These are phyloP conservation scores for Rhadinocentrus ornatus DNA, from an alignment of 2,797 vertebrate genomes.

Conservation along the genomic window DNA sequence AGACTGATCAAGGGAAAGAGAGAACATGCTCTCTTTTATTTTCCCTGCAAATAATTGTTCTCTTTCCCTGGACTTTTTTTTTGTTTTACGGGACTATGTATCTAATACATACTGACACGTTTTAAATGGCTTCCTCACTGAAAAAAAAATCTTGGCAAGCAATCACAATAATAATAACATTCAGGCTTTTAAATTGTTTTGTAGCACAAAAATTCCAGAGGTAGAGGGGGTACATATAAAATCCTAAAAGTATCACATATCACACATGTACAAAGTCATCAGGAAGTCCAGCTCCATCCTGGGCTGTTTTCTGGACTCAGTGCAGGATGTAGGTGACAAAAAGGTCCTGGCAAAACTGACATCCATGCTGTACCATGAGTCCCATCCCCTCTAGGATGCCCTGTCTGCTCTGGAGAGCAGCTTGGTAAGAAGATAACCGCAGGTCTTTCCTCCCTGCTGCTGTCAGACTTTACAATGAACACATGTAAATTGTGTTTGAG, in stretches of 20 bases:
- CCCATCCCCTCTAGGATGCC: too few relatives aligned
- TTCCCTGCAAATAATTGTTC: slow-evolving; percentile 17
- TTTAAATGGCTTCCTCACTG: slow-evolving; percentile 12
- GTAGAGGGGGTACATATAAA: neutral
- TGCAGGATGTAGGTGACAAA: too few relatives aligned
- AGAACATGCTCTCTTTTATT: slow-evolving; percentile 22
- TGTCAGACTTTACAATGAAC: too few relatives aligned
- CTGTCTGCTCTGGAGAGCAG: too few relatives aligned
- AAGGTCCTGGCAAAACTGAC: too few relatives aligned
- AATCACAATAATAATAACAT: slow-evolving; percentile 4
- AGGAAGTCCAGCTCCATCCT: too few relatives aligned
- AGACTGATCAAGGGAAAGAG: neutral
- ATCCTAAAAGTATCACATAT: neutral
- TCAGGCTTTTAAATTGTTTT: slow-evolving; percentile 15
- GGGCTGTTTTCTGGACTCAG: too few relatives aligned
- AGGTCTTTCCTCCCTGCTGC: too few relatives aligned
- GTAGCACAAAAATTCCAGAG: neutral
- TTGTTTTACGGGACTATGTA: slow-evolving; percentile 7
- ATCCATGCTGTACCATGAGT: too few relatives aligned
- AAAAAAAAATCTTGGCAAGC: slow-evolving; percentile 17
- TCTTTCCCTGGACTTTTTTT: slow-evolving; percentile 3
- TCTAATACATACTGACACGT: slow-evolving; percentile 20
- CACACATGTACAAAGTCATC: too few relatives aligned
- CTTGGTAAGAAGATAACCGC: too few relatives aligned
- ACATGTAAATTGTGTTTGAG: too few relatives aligned